These are phyloP conservation scores for Nycteola revayana DNA, from an alignment of 2,888 invertebrate species.

Conservation along the genomic window DNA sequence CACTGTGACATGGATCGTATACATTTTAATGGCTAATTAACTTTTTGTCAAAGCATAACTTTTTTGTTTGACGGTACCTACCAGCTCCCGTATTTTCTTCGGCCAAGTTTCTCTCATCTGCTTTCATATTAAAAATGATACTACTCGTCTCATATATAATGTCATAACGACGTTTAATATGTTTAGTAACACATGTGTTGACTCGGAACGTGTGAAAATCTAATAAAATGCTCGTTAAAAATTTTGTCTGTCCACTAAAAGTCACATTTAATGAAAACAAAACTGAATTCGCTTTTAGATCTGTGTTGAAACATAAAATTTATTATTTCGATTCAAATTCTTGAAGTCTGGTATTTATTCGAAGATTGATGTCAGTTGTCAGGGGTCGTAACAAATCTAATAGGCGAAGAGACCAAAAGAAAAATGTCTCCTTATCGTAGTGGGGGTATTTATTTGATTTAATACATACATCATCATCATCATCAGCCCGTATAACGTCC, in stretches of 20 bases:
- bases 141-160: conserved; percentile 60
- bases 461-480: too few species aligned
- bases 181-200: conserved; percentile 28
- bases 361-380: conserved; percentile 76
- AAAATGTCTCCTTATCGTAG: too few species aligned
- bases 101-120: too few species aligned
- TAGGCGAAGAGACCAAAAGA: conserved; percentile 3
- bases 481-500: too few species aligned
- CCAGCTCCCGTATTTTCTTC: too few species aligned
- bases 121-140: conserved; percentile 54
- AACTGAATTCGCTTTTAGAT: conserved; percentile 19
- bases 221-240: conserved; percentile 60
- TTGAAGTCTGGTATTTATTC: conserved; percentile 67
- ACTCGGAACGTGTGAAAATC: conserved; percentile 68
- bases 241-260: conserved; percentile 65
- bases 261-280: conserved; percentile 57
- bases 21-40: conserved; percentile 63
- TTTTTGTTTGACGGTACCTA: conserved; percentile 44
- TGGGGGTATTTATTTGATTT: too few species aligned
- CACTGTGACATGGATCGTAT: conserved; percentile 69
- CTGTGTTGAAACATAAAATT: conserved; percentile 20
- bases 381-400: conserved; percentile 58
- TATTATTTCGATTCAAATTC: conserved; percentile 33
- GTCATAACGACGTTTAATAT: conserved; percentile 67
- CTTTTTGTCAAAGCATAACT: conserved; percentile 75